A percentile compares a stretch with the other conserved stretches of the same genome.
Conservation (phyloP, 1,140 invertebrate species). For the Oreohelix idahoensis region DNA sequence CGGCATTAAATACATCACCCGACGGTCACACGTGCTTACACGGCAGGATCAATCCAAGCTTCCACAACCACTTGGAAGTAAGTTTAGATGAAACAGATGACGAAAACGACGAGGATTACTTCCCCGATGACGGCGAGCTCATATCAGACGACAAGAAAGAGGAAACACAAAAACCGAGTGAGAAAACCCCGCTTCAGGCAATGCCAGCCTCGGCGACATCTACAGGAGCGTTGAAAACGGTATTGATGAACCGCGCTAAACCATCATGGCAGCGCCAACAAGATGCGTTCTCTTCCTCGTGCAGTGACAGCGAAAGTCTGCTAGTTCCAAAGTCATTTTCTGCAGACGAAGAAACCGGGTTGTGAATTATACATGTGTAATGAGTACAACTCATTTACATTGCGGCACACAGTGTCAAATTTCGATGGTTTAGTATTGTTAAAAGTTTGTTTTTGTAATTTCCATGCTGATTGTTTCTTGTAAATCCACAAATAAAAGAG, state of each 20-base stretch:
- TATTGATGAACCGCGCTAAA: not conserved
- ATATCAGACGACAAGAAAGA: not conserved
- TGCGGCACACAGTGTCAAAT: too few species aligned
- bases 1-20: not conserved
- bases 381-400: too few species aligned
- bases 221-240: not conserved
- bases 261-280: not conserved
- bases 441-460: too few species aligned
- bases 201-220: not conserved
- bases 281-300: not conserved
- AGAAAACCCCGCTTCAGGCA: conserved; percentile 9
- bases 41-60: conserved; percentile 20
- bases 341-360: conserved; percentile 13
- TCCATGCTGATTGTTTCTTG: too few species aligned
- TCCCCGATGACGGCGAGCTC: conserved; percentile 6
- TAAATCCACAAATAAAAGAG: too few species aligned
- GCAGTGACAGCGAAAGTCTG: not conserved
- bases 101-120: conserved; percentile 13
- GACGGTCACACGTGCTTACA: conserved; percentile 6
- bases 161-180: not conserved
- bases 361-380: conserved; percentile 15
- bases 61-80: not conserved
- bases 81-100: not conserved
- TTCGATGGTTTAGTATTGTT: too few species aligned
- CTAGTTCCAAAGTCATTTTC: not conserved